Base-by-base conservation (phyloP, 2,888 invertebrate species). In the Netelia virgata region DNA sequence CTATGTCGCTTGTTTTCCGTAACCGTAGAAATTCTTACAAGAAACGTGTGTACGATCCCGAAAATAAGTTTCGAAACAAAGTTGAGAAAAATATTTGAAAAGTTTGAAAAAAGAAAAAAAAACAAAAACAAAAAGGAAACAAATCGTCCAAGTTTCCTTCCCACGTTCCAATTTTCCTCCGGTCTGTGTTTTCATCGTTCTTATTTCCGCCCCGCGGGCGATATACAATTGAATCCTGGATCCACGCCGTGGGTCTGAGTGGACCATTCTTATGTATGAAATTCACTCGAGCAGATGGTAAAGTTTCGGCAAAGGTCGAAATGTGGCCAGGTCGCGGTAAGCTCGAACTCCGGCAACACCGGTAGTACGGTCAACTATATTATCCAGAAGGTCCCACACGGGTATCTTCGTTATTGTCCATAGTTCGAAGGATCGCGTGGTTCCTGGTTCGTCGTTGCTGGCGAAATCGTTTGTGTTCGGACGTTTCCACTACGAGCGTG, bases 221-320 rank as follows among this genome's bases (percentile, higher is more conserved):
- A 75, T 69, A 36, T 90, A 89, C 89, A 90, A 92, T 92, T 91
- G 91, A 92, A 92, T 92, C 89, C 87, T 90, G 89, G 89, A 92
- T 92, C 90, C 90, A 41, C 75, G 50, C 69, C 28, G 47, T 50
- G 77, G 76, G 80, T 78, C 85, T 50, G 87, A 86, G 86, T 87
- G 75, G 87, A 88, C 85, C 87, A 91, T 91, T 91, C 88, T 89
- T 91, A 92, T 91, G 92, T 91, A 92, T 92, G 91, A 92, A 91
- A 91, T 90, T 90, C 90, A 86, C 89, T 88, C 88, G 90, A 89
- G 84, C 87, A 69, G 75, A 86, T 80, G 83, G 76, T 53, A 69
- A 86, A 83, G 50, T 68, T 87, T 79, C 82, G 73, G 70, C 77
- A 66, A 69, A 50, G 61, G 78, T 75, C 82, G 18, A 61, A 64